Evolutionary conservation across 1,140 invertebrate species (phyloP), one percentile per base, ranked within the genome.

Genomic region (Drosophila albomicans): DNA sequence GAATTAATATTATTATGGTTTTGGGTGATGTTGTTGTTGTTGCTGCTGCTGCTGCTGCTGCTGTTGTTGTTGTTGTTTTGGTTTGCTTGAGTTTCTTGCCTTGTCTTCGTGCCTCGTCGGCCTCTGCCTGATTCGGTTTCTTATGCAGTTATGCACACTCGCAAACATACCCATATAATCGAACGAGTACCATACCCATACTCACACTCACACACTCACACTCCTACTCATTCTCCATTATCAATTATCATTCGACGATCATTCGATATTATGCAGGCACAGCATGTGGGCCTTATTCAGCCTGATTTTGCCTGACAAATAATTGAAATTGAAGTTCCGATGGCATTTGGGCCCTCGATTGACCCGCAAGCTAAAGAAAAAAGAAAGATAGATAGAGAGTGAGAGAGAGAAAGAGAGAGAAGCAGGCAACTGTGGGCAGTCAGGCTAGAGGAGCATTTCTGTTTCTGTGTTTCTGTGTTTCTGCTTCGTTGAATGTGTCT

Each of bases 1-100:
- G 85, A 89, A 89, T 89, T 89, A 89, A 89, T 89, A 89, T 89
- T 89, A 89, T 89, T 89, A 89, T 89, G 85, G 81, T 89, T 68
- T 72, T 79, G 64, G 48, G 35, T 38, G 35, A 38, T 38, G 35
- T 38, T 38, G 35, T 38, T 38, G 35, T 32, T 32, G 32, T 8
- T 32, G 32, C 0, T 32, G 32, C 6, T 75, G 63, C 11, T 75
- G 65, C 51, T 78, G 69, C 6, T 75, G 62, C 30, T 75, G 75
- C 43, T 70, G 59, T 3, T 76, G 68, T 45, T 69, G 68, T 68
- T 65, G 80, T 66, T 46, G 80, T 63, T 78, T 85, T 87, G 84
- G 69, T 72, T 89, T 78, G 81, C 71, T 88, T 88, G 84, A 81
- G 75, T 88, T 88, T 89, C 81, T 89, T 77, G 82, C 82, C 16